phyloP scores from a whole-genome alignment of 2,888 invertebrate genomes.

The Nephrotoma appendiculata region DNA sequence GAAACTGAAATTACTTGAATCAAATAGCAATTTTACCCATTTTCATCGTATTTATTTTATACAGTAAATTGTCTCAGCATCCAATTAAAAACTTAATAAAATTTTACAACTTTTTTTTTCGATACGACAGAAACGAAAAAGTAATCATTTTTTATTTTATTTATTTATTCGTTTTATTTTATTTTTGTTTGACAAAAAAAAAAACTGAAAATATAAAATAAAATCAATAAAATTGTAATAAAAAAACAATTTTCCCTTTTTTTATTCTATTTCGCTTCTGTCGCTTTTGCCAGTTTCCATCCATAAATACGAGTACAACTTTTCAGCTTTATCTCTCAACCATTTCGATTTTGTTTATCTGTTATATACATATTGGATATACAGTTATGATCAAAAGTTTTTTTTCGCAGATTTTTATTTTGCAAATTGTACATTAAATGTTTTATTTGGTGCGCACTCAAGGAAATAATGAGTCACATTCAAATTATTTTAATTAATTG shows the following conservation, averaged over 20 bases:
- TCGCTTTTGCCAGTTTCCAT: background rate
- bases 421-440: background rate
- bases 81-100: background rate
- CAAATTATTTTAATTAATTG: no score
- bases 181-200: background rate
- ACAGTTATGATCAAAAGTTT: background rate
- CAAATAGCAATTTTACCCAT: background rate
- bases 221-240: background rate
- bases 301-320: background rate
- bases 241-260: background rate
- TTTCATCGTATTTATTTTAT: background rate
- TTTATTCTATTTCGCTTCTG: background rate
- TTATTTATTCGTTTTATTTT: background rate
- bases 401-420: background rate
- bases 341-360: background rate
- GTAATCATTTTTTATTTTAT: background rate
- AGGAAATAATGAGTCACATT: background rate
- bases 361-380: background rate
- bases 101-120: background rate
- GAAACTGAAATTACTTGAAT: background rate
- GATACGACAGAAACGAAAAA: background rate
- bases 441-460: background rate
- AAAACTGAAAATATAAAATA: background rate
- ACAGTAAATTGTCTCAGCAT: background rate
- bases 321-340: background rate